Conservation (phyloP, 2,113 vertebrate species). For the Paramormyrops kingsleyae region DNA sequence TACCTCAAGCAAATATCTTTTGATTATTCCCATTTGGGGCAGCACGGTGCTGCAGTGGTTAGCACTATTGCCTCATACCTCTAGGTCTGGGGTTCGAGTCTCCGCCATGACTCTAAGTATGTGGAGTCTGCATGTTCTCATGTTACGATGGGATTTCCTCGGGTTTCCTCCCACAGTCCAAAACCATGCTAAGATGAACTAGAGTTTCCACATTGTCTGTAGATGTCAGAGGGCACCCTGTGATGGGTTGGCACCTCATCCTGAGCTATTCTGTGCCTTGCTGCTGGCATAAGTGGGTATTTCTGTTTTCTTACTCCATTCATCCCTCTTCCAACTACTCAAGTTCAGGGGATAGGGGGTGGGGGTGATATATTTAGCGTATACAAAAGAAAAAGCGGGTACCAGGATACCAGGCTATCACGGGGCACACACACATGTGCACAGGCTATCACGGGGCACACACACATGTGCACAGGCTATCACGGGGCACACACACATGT, state of each 20-base stretch:
- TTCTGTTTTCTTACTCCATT: neutral
- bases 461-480: neutral
- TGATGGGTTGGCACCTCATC: neutral
- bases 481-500: too few relatives aligned
- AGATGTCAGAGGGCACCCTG: too few relatives aligned
- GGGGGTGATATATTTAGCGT: neutral
- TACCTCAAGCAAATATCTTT: neutral
- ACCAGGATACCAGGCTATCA: neutral
- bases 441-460: neutral
- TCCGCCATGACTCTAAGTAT: neutral
- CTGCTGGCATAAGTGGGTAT: neutral
- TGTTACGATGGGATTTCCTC: too few relatives aligned
- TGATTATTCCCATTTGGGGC: neutral
- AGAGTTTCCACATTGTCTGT: too few relatives aligned
- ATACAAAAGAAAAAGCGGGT: neutral
- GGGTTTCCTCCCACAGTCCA: too few relatives aligned
- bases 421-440: neutral
- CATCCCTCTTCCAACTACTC: neutral
- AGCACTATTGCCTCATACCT: neutral
- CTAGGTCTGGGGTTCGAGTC: neutral
- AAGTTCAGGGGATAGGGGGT: neutral
- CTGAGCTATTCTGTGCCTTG: neutral
- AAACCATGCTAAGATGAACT: too few relatives aligned
- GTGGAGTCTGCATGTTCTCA: too few relatives aligned
- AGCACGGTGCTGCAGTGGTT: neutral